Conservation (phyloP, 2,888 invertebrate species). For the Cryptus armator region DNA sequence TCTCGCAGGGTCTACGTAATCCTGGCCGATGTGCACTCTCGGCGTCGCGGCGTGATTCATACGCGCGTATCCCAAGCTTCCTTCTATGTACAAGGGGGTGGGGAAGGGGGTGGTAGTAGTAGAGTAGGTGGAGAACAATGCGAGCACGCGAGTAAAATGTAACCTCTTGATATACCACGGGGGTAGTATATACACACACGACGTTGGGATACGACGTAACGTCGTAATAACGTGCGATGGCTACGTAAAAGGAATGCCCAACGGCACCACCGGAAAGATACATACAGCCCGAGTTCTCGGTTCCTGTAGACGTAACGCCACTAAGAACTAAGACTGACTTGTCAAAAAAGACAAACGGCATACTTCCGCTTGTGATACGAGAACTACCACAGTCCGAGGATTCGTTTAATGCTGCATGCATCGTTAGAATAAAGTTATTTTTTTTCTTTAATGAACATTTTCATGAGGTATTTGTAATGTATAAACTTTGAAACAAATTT, state of each 20-base stretch:
- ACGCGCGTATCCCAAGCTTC: slow-evolving; percentile 41
- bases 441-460: no score
- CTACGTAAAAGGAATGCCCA: slow-evolving; percentile 1
- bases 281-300: neutral
- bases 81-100: no score
- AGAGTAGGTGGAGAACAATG: neutral
- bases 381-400: no score
- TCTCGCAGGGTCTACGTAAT: slow-evolving; percentile 56
- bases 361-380: no score
- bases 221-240: slow-evolving; percentile 3
- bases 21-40: slow-evolving; percentile 65
- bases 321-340: no score
- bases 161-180: slow-evolving; percentile 9
- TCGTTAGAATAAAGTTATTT: no score
- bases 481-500: no score
- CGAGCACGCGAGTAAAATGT: slow-evolving; percentile 7
- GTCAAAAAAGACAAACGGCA: no score
- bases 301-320: no score
- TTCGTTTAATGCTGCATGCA: no score
- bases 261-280: neutral
- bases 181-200: neutral
- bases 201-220: neutral
- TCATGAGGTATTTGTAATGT: no score
- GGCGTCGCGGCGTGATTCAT: slow-evolving; percentile 52
- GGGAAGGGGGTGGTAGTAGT: no score